Conservation (phyloP, 1,140 invertebrate genomes). For the Phymorhynchus buccinoides region DNA sequence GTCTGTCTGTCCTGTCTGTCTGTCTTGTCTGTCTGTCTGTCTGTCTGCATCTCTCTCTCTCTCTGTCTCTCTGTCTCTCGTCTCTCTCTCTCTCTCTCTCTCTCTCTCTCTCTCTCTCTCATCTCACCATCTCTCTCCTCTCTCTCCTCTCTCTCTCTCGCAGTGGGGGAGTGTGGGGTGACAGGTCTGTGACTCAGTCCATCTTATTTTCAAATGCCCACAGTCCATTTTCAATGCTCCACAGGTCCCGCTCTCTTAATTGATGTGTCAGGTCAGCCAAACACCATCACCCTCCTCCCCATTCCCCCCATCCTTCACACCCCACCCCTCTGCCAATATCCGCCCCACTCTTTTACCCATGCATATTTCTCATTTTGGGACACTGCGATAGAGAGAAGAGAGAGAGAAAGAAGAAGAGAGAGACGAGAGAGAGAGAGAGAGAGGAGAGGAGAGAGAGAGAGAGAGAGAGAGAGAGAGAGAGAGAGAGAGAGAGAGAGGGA, state of each 20-base stretch:
- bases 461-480: neutral
- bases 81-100: neutral
- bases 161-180: too few relatives aligned
- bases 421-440: neutral
- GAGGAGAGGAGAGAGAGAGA: neutral
- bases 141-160: neutral
- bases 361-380: too few relatives aligned
- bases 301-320: neutral
- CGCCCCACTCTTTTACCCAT: too few relatives aligned
- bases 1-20: neutral
- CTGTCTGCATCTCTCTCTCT: neutral
- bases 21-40: neutral
- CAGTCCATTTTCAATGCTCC: slow-evolving; percentile 23
- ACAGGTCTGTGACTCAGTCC: slow-evolving; percentile 1
- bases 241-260: neutral
- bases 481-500: too few relatives aligned
- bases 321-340: neutral
- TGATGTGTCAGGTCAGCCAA: slow-evolving; percentile 23
- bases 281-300: neutral
- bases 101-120: neutral
- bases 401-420: neutral
- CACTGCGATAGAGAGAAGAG: too few relatives aligned
- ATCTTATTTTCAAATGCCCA: too few relatives aligned
- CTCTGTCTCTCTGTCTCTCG: neutral
- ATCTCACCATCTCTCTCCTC: neutral